phyloP scores from a whole-genome alignment of 92 coral and sea anemone genomes.

The Zoanthus solanderi region DNA sequence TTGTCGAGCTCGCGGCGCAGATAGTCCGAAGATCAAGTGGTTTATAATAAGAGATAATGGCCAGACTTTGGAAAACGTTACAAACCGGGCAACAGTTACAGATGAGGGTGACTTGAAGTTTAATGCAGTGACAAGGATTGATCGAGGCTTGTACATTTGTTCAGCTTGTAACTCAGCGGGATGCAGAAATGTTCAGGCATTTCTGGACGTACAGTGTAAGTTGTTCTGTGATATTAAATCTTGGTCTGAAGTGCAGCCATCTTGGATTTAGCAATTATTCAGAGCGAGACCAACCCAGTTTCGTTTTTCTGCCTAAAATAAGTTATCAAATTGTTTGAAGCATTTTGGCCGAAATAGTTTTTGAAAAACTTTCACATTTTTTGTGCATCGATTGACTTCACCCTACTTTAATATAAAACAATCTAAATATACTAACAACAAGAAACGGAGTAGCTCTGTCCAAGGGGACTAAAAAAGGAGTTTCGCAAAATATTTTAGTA shows the following conservation, averaged over 20 bases:
- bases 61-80: conserved; percentile 44
- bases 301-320: too few species aligned
- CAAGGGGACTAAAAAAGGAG: too few species aligned
- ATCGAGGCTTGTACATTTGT: conserved; percentile 73
- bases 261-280: too few species aligned
- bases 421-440: too few species aligned
- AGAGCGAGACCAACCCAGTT: too few species aligned
- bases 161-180: conserved; percentile 89
- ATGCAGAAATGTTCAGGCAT: conserved; percentile 62
- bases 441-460: too few species aligned
- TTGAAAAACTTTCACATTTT: too few species aligned
- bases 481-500: too few species aligned
- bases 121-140: conserved; percentile 45
- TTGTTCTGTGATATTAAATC: not conserved
- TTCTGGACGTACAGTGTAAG: conserved; percentile 75
- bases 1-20: conserved; percentile 74
- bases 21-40: conserved; percentile 73
- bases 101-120: conserved; percentile 70
- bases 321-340: too few species aligned
- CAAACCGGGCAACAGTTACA: conserved; percentile 47
- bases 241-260: not conserved
- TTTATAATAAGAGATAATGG: conserved; percentile 26
- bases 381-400: too few species aligned
- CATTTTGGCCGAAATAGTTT: too few species aligned
- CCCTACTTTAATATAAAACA: too few species aligned